Evolutionary conservation across 2,113 vertebrate species (phyloP).

Genomic region (Zapus hudsonius): DNA sequence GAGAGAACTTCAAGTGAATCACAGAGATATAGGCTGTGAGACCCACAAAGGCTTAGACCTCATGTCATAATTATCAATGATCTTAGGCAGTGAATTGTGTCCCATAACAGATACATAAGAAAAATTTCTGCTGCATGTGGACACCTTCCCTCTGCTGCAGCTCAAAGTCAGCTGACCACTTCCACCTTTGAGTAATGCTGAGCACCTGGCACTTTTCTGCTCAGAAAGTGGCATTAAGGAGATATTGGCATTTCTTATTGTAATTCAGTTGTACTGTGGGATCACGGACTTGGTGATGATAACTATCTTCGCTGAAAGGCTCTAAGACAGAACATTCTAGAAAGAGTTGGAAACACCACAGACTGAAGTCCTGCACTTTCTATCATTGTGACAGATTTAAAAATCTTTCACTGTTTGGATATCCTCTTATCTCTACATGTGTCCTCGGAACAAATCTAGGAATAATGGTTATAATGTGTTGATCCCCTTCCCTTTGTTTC

Average conservation of each 20-base stretch:
- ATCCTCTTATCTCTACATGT: too few relatives aligned
- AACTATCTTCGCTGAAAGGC: not conserved
- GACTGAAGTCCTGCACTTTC: not conserved
- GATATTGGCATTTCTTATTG: not conserved
- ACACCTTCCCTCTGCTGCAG: not conserved
- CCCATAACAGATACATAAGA: not conserved
- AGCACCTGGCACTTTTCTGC: not conserved
- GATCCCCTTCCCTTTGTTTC: too few relatives aligned
- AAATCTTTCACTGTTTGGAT: not conserved
- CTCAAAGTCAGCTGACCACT: not conserved
- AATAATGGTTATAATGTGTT: too few relatives aligned
- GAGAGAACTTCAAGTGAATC: not conserved
- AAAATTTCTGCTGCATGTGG: not conserved
- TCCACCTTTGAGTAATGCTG: not conserved
- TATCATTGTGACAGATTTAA: not conserved
- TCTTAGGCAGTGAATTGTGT: not conserved
- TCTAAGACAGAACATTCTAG: not conserved
- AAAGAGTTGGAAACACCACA: not conserved
- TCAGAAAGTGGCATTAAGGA: not conserved
- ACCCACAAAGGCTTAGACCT: not conserved
- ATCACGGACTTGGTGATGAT: not conserved
- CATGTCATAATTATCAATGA: not conserved
- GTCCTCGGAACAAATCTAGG: too few relatives aligned
- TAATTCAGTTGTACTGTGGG: not conserved
- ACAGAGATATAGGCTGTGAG: not conserved